phyloP scores from a whole-genome alignment of 2,113 vertebrate genomes.

The Corythaixoides concolor region DNA sequence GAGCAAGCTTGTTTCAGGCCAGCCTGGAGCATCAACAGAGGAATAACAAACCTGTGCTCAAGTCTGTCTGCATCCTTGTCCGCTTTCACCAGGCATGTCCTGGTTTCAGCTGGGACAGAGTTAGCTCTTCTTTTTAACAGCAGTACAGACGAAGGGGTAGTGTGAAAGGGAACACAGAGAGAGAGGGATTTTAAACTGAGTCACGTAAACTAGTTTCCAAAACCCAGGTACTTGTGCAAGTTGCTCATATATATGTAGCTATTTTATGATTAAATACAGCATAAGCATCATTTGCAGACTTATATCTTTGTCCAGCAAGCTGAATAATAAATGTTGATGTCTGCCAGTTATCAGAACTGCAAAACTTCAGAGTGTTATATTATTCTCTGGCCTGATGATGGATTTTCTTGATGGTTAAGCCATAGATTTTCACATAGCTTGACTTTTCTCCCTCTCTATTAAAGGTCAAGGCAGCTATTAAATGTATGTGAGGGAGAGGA shows the following conservation, averaged over 20 bases:
- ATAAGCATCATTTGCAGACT: accelerated
- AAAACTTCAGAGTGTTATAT: neutral
- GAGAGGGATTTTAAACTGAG: neutral
- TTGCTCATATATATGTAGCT: neutral
- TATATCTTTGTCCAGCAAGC: neutral
- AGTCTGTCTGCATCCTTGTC: neutral
- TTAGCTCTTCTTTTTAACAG: no score
- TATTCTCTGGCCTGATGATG: neutral
- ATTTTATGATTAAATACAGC: neutral
- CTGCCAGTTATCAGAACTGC: neutral
- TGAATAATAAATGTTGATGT: neutral
- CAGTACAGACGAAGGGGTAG: neutral
- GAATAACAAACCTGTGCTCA: neutral
- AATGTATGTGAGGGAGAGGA: neutral
- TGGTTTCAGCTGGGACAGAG: no score
- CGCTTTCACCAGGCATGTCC: neutral
- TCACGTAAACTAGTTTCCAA: neutral
- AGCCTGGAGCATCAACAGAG: neutral
- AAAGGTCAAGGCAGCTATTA: neutral
- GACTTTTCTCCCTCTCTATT: neutral
- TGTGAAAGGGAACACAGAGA: neutral
- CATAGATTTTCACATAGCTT: neutral
- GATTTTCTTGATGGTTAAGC: neutral
- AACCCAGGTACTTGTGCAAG: neutral
- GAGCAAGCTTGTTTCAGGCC: neutral